Conservation (phyloP, 2,888 invertebrate species). For the Eupithecia tripunctaria region DNA sequence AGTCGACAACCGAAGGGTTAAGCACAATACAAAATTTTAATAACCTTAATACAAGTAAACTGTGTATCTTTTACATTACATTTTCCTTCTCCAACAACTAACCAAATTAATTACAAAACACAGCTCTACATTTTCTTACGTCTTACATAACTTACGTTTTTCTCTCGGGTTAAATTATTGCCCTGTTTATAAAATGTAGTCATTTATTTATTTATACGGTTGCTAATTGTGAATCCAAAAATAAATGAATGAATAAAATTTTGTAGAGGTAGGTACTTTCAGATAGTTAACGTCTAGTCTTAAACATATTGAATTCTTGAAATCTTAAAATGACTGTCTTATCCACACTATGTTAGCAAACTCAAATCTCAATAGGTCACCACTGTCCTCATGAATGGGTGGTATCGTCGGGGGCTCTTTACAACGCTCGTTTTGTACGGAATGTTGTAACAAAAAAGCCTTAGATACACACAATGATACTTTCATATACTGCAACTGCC, state of each 20-base stretch:
- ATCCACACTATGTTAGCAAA: constrained; percentile 63
- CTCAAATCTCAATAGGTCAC: constrained; percentile 82
- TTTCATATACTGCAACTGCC: constrained; percentile 55
- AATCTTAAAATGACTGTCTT: constrained; percentile 25
- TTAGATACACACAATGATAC: constrained; percentile 80
- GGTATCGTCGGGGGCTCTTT: constrained; percentile 83
- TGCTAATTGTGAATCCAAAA: too few species aligned
- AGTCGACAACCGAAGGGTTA: too few species aligned
- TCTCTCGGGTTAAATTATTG: neutral
- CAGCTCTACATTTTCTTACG: neutral
- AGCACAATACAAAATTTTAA: too few species aligned
- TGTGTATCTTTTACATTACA: too few species aligned
- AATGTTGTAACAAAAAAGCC: constrained; percentile 83
- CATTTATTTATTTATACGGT: too few species aligned
- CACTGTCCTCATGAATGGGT: constrained; percentile 83
- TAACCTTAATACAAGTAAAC: too few species aligned
- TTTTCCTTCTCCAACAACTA: too few species aligned
- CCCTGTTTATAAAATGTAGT: too few species aligned
- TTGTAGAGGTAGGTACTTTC: too few species aligned
- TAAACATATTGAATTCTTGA: neutral
- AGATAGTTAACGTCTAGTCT: too few species aligned
- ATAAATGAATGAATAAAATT: too few species aligned
- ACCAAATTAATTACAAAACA: neutral
- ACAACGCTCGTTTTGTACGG: constrained; percentile 83
- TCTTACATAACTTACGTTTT: neutral